Evolutionary conservation across 2,113 vertebrate species (phyloP).

Genomic region (Eidolon helvum): DNA sequence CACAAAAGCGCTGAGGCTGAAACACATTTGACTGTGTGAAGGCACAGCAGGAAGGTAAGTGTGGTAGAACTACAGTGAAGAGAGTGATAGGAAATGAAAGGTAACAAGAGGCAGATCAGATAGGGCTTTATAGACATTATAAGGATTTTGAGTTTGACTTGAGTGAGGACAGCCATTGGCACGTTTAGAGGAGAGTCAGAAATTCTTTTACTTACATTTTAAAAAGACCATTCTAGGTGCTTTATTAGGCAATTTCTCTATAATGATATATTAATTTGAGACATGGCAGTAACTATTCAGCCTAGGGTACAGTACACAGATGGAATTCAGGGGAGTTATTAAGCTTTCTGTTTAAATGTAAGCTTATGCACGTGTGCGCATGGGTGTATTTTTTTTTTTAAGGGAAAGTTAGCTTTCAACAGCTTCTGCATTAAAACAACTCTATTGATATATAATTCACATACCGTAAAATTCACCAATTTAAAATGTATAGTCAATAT

Average conservation of each 20-base stretch:
- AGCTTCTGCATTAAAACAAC: not conserved
- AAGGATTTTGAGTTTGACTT: not conserved
- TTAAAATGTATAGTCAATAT: not conserved
- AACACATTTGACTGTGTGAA: not conserved
- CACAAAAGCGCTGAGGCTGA: not conserved
- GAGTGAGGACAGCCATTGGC: not conserved
- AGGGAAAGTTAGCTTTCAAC: not conserved
- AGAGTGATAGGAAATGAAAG: not conserved
- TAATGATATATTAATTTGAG: not conserved
- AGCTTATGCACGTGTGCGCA: not conserved
- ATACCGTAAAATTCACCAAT: not conserved
- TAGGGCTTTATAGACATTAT: not conserved
- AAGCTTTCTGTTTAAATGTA: not conserved
- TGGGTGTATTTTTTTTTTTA: not conserved
- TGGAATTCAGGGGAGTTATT: not conserved
- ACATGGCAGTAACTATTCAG: not conserved
- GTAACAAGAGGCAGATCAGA: not conserved
- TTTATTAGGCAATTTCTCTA: not conserved
- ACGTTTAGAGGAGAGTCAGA: not conserved
- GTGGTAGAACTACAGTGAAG: not conserved
- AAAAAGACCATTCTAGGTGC: not conserved
- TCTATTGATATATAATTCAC: not conserved
- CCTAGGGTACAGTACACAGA: not conserved
- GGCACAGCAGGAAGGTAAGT: not conserved
- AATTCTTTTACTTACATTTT: not conserved